Percentiles rank a stretch among this genome's conserved stretches.
Evolutionary conservation across 2,113 vertebrate species (phyloP).

Genomic region (Psittacus erithacus): DNA sequence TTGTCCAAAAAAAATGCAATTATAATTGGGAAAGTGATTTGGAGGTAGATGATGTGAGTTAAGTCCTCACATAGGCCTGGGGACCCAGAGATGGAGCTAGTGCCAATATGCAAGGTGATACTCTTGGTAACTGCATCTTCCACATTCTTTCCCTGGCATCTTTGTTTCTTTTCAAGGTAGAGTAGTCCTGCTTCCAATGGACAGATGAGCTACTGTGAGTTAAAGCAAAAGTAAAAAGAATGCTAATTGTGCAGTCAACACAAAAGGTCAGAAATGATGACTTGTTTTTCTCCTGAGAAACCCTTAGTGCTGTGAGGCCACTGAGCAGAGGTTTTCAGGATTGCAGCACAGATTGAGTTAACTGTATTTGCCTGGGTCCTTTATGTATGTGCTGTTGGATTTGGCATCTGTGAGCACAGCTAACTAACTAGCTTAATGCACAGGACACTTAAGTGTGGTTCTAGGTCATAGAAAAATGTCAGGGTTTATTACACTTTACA

Average conservation of each 20-base stretch:
- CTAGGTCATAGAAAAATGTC: neutral
- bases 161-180: neutral
- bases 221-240: neutral
- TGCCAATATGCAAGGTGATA: neutral
- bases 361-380: neutral
- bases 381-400: neutral
- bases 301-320: rapidly evolving
- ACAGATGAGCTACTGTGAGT: neutral
- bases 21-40: neutral
- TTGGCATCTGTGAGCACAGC: neutral
- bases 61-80: neutral
- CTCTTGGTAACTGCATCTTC: neutral
- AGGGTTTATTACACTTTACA: neutral
- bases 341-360: neutral
- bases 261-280: neutral
- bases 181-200: neutral
- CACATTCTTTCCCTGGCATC: rapidly evolving
- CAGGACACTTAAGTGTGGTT: neutral
- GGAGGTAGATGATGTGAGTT: neutral
- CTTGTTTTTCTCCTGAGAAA: neutral
- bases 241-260: neutral
- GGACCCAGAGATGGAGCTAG: neutral
- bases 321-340: neutral
- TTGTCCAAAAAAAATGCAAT: neutral
- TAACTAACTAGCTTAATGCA: neutral